A percentile compares a stretch with the other conserved stretches of the same genome.
Conservation (phyloP, 2,797 vertebrate species). For the Poecilia velifera region DNA sequence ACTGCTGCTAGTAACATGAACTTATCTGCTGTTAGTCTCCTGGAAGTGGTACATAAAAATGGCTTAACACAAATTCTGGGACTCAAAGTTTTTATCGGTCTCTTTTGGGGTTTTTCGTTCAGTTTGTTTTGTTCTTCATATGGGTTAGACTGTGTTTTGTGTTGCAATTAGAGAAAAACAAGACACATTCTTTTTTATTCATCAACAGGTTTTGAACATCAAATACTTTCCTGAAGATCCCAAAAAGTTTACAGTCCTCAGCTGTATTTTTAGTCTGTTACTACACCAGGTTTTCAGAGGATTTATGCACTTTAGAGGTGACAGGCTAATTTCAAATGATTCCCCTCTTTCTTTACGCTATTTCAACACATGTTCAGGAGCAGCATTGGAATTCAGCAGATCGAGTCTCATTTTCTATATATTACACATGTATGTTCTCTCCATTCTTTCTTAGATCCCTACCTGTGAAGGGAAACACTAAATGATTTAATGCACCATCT, state of each 20-base stretch:
- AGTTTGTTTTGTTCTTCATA: not conserved
- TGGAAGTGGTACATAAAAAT: not conserved
- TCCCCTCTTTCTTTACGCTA: not conserved
- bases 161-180: conserved; percentile 30
- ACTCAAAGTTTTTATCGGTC: not conserved
- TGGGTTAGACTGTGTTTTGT: not conserved
- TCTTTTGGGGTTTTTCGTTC: not conserved
- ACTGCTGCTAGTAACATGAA: too few species aligned
- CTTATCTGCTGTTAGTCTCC: too few species aligned
- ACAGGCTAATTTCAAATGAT: conserved; percentile 6
- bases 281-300: conserved; percentile 11
- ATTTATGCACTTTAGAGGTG: conserved; percentile 9
- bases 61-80: not conserved
- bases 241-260: conserved; percentile 22
- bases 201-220: conserved; percentile 30
- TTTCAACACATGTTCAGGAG: not conserved
- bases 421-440: not conserved
- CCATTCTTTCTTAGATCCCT: conserved; percentile 12
- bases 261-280: conserved; percentile 22
- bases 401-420: not conserved
- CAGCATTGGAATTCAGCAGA: not conserved
- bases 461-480: conserved; percentile 10
- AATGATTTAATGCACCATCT: conserved; percentile 30
- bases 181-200: conserved; percentile 41
- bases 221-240: conserved; percentile 22